These are phyloP conservation scores for Spisula subtruncata DNA, from an alignment of 2,888 invertebrate species.

Conservation along the genomic window DNA sequence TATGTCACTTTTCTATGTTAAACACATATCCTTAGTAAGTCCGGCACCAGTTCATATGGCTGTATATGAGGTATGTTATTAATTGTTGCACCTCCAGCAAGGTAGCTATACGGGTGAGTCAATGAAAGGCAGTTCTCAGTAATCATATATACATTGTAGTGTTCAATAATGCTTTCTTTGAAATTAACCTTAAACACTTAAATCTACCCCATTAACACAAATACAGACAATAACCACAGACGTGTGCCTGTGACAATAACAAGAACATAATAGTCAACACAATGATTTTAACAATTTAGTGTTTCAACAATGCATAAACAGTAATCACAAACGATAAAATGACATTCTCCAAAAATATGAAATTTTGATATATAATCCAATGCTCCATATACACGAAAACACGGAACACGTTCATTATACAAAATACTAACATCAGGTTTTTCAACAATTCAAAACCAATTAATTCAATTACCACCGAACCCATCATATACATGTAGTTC, in stretches of 20 bases:
- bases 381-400: background rate
- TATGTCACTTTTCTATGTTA: no score
- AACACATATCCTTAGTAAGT: no score
- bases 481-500: no score
- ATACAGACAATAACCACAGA: background rate
- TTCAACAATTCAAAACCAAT: no score
- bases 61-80: no score
- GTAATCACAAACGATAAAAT: background rate
- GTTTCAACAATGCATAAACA: background rate
- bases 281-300: background rate
- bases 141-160: background rate
- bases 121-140: background rate
- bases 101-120: no score
- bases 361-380: background rate
- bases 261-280: background rate
- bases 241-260: no score
- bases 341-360: background rate
- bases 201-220: background rate
- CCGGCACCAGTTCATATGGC: no score
- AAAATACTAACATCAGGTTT: no score
- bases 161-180: background rate
- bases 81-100: no score
- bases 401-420: background rate
- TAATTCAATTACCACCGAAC: no score
- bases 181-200: background rate